Percentiles rank a stretch among this genome's conserved stretches.
These are phyloP conservation scores for Galagoides demidoff DNA, from an alignment of 2,797 vertebrate genomes.

Conservation along the genomic window DNA sequence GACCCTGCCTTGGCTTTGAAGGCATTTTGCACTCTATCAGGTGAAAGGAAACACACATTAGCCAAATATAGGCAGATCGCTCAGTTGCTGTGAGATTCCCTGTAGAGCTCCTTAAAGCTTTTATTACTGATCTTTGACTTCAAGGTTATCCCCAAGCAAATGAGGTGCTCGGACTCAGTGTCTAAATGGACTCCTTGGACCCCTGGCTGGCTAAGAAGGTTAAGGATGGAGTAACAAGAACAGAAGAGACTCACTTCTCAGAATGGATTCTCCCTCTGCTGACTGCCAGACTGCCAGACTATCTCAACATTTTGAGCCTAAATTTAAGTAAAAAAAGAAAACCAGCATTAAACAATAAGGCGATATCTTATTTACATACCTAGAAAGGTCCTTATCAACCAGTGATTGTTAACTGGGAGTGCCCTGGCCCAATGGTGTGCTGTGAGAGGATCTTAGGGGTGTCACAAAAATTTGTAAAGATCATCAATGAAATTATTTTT, in stretches of 20 bases:
- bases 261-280: neutral
- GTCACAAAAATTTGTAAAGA: too few relatives aligned
- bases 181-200: neutral
- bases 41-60: slow-evolving; percentile 64
- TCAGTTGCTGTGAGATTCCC: slow-evolving; percentile 38
- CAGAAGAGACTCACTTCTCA: neutral
- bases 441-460: too few relatives aligned
- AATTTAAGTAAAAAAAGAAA: slow-evolving; percentile 8
- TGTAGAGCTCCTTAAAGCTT: slow-evolving; percentile 49
- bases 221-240: neutral
- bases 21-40: slow-evolving; percentile 55
- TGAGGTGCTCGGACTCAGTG: neutral
- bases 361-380: neutral
- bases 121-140: slow-evolving; percentile 45
- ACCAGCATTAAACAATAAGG: neutral
- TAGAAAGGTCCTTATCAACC: neutral
- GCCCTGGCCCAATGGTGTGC: too few relatives aligned
- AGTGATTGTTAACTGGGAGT: too few relatives aligned
- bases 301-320: neutral
- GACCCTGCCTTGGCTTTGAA: slow-evolving; percentile 23
- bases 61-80: slow-evolving; percentile 60
- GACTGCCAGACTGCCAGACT: neutral
- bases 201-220: neutral
- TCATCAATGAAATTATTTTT: too few relatives aligned
- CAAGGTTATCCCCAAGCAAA: slow-evolving; percentile 41